Base-by-base conservation (phyloP, 2,888 invertebrate genomes). In the Brenthis daphne region DNA sequence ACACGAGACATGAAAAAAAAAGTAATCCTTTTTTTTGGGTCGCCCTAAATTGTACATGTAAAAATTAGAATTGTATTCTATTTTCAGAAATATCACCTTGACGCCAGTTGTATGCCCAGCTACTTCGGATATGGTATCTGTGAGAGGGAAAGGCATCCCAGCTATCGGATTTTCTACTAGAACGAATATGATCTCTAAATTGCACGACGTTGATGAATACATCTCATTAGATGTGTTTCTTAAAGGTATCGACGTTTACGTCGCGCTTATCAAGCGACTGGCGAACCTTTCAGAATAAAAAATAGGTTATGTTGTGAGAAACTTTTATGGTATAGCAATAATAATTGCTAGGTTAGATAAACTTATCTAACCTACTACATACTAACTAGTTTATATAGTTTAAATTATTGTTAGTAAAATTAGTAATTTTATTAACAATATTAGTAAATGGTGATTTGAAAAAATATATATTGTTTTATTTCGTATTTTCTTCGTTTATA, bases 161-260 rank as follows among this genome's bases (percentile, higher is more conserved):
- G 87, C 87, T 0, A 65, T 90, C 0, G 89, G 89, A 2, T 87
- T 90, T 71, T 64, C 85, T 0, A 76, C 87, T 16, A 87, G 83
- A 71, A 68, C 74, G 3, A 77, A 79, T 54, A 88, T 85, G 2
- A 67, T 57, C 1, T 2, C 72, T 2, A 77, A 76, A 43, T 3
- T 82, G 0, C 89, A 90, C 57, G 77, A 65, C 6, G 77, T 77
- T 47, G 71, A 90, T 54, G 90, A 90, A 74, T 86, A 85, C 58
- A 73, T 85, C 2, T 82, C 86, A 43, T 77, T 85, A 0, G 77
- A 79, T 16, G 82, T 78, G 0, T 88, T 87, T 68, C 54, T 87
- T 0, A 74, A 78, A 13, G 89, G 88, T 2, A 86, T 89, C 13
- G 81, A 85, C 1, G 72, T 87, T 8, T 88, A 86, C 43, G 77